Percentiles rank a stretch among this genome's conserved stretches.
These are phyloP conservation scores for Petrocephalus microphthalmus DNA, from an alignment of 2,113 vertebrate genomes.

Conservation along the genomic window DNA sequence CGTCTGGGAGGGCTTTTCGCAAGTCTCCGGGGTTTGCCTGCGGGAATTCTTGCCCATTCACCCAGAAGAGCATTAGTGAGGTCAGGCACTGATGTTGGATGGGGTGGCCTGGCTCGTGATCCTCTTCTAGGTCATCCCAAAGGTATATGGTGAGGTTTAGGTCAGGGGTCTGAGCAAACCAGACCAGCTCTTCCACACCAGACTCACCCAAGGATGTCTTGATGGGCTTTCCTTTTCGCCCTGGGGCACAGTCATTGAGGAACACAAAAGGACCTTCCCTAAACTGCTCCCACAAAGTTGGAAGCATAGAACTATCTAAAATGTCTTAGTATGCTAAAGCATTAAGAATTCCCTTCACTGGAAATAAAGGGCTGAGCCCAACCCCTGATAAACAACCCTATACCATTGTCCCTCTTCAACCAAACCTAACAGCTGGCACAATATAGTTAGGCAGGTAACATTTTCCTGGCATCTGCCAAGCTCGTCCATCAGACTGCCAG, in stretches of 20 bases:
- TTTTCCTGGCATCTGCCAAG: neutral
- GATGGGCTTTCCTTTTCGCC: neutral
- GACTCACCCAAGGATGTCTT: neutral
- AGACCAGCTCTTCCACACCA: neutral
- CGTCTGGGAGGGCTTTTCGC: neutral
- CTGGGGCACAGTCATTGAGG: neutral
- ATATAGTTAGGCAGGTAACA: neutral
- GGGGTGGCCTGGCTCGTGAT: neutral
- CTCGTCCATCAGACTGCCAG: too few relatives aligned
- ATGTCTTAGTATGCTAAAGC: neutral
- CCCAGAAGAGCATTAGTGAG: neutral
- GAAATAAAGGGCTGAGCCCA: neutral
- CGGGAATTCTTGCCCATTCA: neutral
- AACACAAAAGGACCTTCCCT: neutral
- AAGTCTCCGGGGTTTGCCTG: neutral
- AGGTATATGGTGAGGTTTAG: neutral
- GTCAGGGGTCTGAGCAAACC: neutral
- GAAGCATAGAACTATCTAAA: neutral
- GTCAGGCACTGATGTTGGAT: neutral
- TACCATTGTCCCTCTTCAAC: neutral
- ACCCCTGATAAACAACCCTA: neutral
- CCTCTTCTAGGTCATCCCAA: neutral
- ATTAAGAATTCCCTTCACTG: neutral
- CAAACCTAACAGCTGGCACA: neutral
- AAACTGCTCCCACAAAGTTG: neutral